phyloP scores from a whole-genome alignment of 2,113 vertebrate genomes.

The Sceloporus tristichus region DNA sequence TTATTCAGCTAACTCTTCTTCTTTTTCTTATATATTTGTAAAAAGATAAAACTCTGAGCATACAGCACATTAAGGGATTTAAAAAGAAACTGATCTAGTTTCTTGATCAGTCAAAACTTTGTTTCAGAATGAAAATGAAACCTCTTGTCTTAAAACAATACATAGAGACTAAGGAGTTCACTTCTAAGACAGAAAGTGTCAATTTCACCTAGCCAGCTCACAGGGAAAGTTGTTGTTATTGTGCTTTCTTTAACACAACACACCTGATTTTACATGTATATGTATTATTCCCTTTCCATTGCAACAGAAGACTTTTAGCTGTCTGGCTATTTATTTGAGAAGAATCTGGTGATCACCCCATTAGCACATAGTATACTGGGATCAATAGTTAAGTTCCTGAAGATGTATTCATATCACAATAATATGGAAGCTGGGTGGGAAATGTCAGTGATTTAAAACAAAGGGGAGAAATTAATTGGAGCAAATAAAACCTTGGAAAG shows the following conservation, averaged over 20 bases:
- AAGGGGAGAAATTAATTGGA: conserved; percentile 63
- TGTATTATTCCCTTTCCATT: conserved; percentile 34
- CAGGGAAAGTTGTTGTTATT: background rate
- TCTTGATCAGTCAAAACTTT: conserved; percentile 60
- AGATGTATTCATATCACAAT: conserved; percentile 41
- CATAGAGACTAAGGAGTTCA: conserved; percentile 64
- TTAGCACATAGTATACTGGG: conserved; percentile 38
- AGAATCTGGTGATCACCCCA: conserved; percentile 32
- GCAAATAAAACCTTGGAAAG: conserved; percentile 55
- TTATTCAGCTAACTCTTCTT: conserved; percentile 74
- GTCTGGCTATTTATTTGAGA: background rate
- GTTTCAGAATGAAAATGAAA: conserved; percentile 65
- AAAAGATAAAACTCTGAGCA: conserved; percentile 51
- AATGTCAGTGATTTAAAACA: conserved; percentile 43
- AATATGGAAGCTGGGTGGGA: conserved; percentile 42
- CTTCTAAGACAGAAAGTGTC: background rate
- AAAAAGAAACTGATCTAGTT: conserved; percentile 40
- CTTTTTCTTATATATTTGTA: background rate
- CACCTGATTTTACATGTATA: conserved; percentile 40
- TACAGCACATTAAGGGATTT: conserved; percentile 25
- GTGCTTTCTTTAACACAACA: background rate
- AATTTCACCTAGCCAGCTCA: background rate
- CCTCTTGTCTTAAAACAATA: conserved; percentile 54
- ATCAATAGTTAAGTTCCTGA: conserved; percentile 52
- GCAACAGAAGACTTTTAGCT: conserved; percentile 37